A percentile compares a stretch with the other conserved stretches of the same genome.
Conservation (phyloP, 1,140 invertebrate species). For the Drosophila sp. region DNA sequence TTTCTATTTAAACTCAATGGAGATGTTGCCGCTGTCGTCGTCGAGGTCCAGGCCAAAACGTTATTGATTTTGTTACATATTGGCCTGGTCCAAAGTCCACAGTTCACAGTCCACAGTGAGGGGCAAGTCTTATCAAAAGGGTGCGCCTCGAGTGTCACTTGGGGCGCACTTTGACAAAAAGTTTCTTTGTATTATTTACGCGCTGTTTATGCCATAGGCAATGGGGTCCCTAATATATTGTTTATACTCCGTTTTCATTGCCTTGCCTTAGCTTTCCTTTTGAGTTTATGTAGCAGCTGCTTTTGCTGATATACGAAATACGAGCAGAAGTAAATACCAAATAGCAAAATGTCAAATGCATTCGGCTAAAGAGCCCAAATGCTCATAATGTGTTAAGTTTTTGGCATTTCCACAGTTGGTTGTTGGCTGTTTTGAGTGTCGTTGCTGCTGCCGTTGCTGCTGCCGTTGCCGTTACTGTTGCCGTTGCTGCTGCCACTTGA, state of each 20-base stretch:
- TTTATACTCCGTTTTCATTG: slow-evolving; percentile 40
- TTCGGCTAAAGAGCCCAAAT: slow-evolving; percentile 51
- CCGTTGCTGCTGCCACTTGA: slow-evolving; percentile 62
- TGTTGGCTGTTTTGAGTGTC: slow-evolving; percentile 46
- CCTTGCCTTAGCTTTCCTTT: slow-evolving; percentile 39
- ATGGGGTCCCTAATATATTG: slow-evolving; percentile 40
- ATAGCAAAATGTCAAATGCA: slow-evolving; percentile 76
- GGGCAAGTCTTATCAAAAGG: slow-evolving; percentile 59
- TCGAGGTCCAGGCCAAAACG: slow-evolving; percentile 53
- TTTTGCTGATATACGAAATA: slow-evolving; percentile 23
- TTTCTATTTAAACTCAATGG: slow-evolving; percentile 34
- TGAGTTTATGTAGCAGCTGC: slow-evolving; percentile 76
- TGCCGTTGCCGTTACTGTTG: slow-evolving; percentile 49
- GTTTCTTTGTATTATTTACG: slow-evolving; percentile 77
- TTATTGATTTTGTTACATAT: slow-evolving; percentile 77
- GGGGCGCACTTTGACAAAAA: slow-evolving; percentile 74
- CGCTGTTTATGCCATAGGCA: slow-evolving; percentile 36
- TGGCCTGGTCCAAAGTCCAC: slow-evolving; percentile 37
- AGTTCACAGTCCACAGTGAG: slow-evolving; percentile 24
- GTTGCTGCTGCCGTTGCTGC: slow-evolving; percentile 32
- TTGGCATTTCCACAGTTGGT: slow-evolving; percentile 45
- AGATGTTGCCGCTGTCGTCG: not conserved
- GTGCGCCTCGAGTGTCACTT: slow-evolving; percentile 71
- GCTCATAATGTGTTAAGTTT: slow-evolving; percentile 82
- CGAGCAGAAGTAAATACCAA: slow-evolving; percentile 26